Conservation (phyloP, 2,113 vertebrate species). For the Tiliqua scincoides region DNA sequence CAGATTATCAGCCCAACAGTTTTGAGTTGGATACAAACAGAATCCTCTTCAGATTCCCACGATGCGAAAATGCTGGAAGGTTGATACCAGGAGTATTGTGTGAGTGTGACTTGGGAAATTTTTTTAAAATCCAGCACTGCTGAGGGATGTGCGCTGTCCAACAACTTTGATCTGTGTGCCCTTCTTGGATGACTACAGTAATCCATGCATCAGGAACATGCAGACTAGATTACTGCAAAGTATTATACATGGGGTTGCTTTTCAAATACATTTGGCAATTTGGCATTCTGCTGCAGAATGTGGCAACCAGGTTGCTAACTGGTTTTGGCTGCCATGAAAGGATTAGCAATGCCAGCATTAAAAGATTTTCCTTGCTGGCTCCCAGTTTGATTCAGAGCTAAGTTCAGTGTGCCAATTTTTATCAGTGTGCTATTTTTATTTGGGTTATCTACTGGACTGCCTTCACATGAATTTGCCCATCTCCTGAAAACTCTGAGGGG, state of each 20-base stretch:
- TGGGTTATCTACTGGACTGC: not conserved
- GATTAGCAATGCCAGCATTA: no score
- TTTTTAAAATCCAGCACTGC: not conserved
- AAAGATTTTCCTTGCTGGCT: no score
- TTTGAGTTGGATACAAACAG: not conserved
- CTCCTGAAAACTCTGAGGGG: not conserved
- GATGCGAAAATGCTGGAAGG: not conserved
- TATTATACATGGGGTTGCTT: not conserved
- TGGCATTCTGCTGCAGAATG: not conserved
- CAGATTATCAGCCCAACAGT: not conserved
- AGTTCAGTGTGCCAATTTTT: not conserved
- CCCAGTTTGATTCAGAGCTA: no score
- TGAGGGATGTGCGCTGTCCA: not conserved
- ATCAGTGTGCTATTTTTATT: no score
- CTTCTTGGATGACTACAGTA: not conserved
- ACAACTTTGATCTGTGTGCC: not conserved
- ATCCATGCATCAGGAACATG: not conserved
- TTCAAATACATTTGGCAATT: not conserved
- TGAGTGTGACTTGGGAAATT: not conserved
- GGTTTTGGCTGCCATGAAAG: no score
- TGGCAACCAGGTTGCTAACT: not conserved
- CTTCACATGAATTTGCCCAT: not conserved
- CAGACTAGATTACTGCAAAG: not conserved
- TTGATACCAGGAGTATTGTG: not conserved
- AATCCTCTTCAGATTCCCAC: not conserved